These are phyloP conservation scores for Eilema sororculum DNA, from an alignment of 2,888 invertebrate genomes.

Conservation along the genomic window DNA sequence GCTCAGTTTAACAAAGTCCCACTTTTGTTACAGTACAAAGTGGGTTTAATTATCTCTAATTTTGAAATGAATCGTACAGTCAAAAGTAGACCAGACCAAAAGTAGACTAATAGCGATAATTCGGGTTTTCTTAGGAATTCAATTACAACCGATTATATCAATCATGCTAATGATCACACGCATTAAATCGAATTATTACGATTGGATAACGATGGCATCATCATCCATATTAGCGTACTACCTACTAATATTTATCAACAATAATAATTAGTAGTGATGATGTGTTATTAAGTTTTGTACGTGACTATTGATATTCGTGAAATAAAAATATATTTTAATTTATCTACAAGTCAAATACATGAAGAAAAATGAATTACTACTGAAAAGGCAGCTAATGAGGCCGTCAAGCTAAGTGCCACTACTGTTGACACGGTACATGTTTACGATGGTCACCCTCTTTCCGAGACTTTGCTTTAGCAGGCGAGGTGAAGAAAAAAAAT, in stretches of 20 bases:
- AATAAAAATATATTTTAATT: not conserved
- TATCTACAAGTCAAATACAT: too few species aligned
- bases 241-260: not conserved
- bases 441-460: too few species aligned
- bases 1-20: not conserved
- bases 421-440: too few species aligned
- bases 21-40: not conserved
- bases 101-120: not conserved
- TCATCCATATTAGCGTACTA: not conserved
- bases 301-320: not conserved
- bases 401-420: too few species aligned
- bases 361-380: too few species aligned
- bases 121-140: not conserved
- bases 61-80: not conserved
- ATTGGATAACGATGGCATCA: not conserved
- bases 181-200: not conserved
- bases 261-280: not conserved
- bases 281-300: not conserved
- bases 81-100: not conserved
- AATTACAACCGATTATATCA: not conserved
- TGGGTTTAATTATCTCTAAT: not conserved
- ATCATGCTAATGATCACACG: not conserved
- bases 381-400: too few species aligned
- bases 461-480: too few species aligned
- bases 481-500: too few species aligned